Evolutionary conservation across 2,888 invertebrate species (phyloP).

Genomic region (Hydrotaea diabolus): DNA sequence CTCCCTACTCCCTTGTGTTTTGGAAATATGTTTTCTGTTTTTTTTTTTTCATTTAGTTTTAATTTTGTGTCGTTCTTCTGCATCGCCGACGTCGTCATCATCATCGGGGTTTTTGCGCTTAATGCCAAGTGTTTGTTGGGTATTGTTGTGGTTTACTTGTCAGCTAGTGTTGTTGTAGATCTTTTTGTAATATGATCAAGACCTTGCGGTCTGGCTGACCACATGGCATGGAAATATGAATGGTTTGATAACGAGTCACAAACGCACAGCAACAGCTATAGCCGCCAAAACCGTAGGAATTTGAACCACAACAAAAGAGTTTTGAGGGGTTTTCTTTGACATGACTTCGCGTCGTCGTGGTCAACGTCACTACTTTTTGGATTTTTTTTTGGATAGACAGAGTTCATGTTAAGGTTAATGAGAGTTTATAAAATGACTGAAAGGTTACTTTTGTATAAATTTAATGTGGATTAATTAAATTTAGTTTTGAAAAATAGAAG

Average conservation of each 20-base stretch:
- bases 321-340: constrained; percentile 17
- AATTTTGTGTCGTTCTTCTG: constrained; percentile 48
- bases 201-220: constrained; percentile 49
- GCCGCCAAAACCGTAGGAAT: constrained; percentile 35
- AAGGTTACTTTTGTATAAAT: constrained; percentile 21
- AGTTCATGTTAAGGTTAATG: constrained; percentile 47
- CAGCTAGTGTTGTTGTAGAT: constrained; percentile 46
- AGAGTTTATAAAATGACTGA: constrained; percentile 24
- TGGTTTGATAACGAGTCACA: constrained; percentile 57
- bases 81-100: constrained; percentile 15
- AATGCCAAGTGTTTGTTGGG: constrained; percentile 57
- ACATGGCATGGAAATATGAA: constrained; percentile 57
- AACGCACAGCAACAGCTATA: too few relatives aligned
- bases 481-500: not conserved
- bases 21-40: constrained; percentile 19
- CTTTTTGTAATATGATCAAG: constrained; percentile 65
- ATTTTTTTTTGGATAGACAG: not conserved
- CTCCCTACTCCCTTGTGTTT: constrained; percentile 57
- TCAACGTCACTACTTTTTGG: not conserved
- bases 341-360: not conserved
- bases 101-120: constrained; percentile 27
- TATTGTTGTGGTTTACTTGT: constrained; percentile 59
- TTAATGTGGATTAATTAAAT: constrained; percentile 26
- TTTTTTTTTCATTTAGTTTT: constrained; percentile 46
- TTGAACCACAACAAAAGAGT: constrained; percentile 39